These are phyloP conservation scores for Leucophenga varia DNA, from an alignment of 1,140 invertebrate species.

Conservation along the genomic window DNA sequence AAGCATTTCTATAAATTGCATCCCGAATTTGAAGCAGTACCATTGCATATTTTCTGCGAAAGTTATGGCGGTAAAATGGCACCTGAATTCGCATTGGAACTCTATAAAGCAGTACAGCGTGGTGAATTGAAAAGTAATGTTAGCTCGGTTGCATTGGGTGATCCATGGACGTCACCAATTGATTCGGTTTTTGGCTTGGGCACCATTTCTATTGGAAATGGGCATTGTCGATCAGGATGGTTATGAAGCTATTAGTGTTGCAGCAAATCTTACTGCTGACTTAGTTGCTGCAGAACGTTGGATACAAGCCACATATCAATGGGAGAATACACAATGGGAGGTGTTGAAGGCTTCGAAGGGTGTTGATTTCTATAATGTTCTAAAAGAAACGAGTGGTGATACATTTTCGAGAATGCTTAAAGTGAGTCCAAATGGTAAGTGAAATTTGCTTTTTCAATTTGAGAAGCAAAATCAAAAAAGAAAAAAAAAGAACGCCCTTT, in stretches of 20 bases:
- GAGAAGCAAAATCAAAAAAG: background rate
- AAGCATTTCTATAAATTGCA: conserved; percentile 64
- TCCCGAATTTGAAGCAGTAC: conserved; percentile 68
- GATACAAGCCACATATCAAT: conserved; percentile 64
- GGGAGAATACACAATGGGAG: conserved; percentile 65
- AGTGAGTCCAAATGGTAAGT: conserved; percentile 19
- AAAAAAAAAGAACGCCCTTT: too few relatives aligned
- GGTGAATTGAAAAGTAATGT: conserved; percentile 71
- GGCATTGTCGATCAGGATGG: conserved; percentile 67
- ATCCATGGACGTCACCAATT: conserved; percentile 84
- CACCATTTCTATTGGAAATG: conserved; percentile 61
- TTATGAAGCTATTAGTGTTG: conserved; percentile 58
- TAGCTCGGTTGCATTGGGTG: conserved; percentile 76
- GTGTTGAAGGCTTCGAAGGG: conserved; percentile 62
- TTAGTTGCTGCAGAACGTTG: conserved; percentile 62
- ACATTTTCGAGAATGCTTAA: conserved; percentile 34
- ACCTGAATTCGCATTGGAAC: conserved; percentile 68
- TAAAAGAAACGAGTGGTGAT: conserved; percentile 55
- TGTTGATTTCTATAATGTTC: conserved; percentile 81
- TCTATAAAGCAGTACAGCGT: conserved; percentile 63
- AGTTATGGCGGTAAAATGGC: conserved; percentile 92
- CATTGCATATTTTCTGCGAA: conserved; percentile 80
- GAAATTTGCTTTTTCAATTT: background rate
- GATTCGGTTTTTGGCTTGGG: conserved; percentile 79
- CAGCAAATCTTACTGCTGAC: conserved; percentile 59